phyloP scores from a whole-genome alignment of 2,888 invertebrate species.

The Zootermopsis nevadensis region DNA sequence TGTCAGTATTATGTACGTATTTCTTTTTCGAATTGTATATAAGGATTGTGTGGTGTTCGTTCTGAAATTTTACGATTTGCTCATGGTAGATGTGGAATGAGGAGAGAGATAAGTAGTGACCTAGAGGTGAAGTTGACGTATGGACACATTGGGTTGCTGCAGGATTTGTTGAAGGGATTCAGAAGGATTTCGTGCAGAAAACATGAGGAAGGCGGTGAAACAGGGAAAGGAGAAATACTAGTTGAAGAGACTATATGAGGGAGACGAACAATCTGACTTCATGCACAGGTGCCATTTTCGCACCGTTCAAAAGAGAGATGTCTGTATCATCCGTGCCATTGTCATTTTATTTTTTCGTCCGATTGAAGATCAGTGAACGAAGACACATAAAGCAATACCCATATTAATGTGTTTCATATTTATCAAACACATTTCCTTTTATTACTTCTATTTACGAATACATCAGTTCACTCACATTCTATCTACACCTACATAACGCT shows the following conservation, averaged over 20 bases:
- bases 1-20: not conserved
- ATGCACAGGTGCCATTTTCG: not conserved
- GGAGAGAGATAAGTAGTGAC: not conserved
- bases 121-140: constrained; percentile 6
- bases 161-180: constrained; percentile 26
- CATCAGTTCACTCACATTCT: no score
- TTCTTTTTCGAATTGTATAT: not conserved
- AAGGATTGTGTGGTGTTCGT: not conserved
- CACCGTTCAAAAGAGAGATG: not conserved
- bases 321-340: not conserved
- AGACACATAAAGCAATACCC: no score
- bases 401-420: no score
- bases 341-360: no score
- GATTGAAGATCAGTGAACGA: no score
- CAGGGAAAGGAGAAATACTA: not conserved
- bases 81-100: not conserved
- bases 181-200: not conserved
- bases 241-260: not conserved
- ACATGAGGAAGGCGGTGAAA: not conserved
- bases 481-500: no score
- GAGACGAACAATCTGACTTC: not conserved
- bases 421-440: no score
- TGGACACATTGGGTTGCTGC: constrained; percentile 22
- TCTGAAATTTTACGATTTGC: constrained; percentile 20
- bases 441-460: no score